Conservation (phyloP, 2,888 invertebrate genomes). For the Hirtodrosophila alboralis region DNA sequence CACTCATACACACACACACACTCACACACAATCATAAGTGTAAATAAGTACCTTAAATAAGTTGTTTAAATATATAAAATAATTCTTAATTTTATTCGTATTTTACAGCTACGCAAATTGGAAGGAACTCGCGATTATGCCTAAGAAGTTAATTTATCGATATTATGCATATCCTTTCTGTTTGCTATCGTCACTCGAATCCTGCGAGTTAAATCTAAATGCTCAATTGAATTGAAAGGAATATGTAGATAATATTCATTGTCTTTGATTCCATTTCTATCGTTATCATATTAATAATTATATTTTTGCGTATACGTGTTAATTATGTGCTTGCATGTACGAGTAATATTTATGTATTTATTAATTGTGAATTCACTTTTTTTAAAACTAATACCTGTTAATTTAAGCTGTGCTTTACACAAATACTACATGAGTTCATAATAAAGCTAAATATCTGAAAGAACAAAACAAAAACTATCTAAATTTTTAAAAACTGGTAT, state of each 20-base stretch:
- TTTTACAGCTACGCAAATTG: conserved; percentile 78
- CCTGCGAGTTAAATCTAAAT: conserved; percentile 30
- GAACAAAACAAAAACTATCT: too few relatives aligned
- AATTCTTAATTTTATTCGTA: conserved; percentile 1
- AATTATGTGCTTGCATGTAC: conserved; percentile 45
- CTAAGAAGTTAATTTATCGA: conserved; percentile 31
- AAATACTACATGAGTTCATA: conserved; percentile 39
- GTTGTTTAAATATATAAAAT: neutral
- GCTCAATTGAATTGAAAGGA: conserved; percentile 35
- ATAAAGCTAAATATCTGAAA: conserved; percentile 43
- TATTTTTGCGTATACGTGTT: conserved; percentile 46
- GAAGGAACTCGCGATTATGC: conserved; percentile 74
- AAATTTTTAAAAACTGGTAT: too few relatives aligned
- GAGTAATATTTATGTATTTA: conserved; percentile 67
- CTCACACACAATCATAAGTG: conserved; percentile 26
- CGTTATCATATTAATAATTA: conserved; percentile 48
- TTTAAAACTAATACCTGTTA: conserved; percentile 59
- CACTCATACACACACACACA: conserved; percentile 9
- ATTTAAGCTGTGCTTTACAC: conserved; percentile 62
- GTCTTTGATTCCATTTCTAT: conserved; percentile 41
- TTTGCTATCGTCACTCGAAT: conserved; percentile 20
- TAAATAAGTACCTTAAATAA: conserved; percentile 39
- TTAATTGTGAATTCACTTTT: conserved; percentile 60
- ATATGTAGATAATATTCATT: conserved; percentile 1
- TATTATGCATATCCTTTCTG: neutral